These are phyloP conservation scores for Biston stratarius DNA, from an alignment of 2,888 invertebrate species.

Conservation along the genomic window DNA sequence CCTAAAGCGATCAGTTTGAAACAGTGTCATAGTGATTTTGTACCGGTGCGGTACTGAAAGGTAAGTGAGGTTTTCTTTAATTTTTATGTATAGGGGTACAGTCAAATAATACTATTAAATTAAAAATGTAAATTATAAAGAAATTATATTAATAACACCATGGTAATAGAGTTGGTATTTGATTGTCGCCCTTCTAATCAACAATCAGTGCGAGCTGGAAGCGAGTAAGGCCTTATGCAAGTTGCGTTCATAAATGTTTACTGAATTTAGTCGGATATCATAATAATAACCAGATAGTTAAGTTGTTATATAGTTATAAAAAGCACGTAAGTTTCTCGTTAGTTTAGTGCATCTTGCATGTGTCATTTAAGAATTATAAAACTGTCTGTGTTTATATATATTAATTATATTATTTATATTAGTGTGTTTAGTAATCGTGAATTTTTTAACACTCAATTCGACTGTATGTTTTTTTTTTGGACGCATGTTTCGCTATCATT, in stretches of 20 bases:
- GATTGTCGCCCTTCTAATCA: constrained; percentile 11
- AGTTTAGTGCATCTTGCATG: background rate
- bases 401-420: too few relatives aligned
- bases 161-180: constrained; percentile 4
- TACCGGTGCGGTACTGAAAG: background rate
- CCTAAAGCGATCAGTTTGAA: too few relatives aligned
- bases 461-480: too few relatives aligned
- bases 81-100: background rate
- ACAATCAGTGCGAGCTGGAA: constrained; percentile 2
- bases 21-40: background rate
- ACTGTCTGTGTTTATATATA: too few relatives aligned
- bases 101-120: background rate
- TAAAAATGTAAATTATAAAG: background rate
- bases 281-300: constrained; percentile 28
- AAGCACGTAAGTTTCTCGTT: constrained; percentile 29
- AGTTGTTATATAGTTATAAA: constrained; percentile 13
- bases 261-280: constrained; percentile 27
- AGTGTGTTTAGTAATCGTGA: too few relatives aligned
- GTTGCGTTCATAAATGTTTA: constrained; percentile 17
- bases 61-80: constrained; percentile 4
- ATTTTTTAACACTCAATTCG: too few relatives aligned
- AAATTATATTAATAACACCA: background rate
- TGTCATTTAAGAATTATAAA: background rate
- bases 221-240: constrained; percentile 7
- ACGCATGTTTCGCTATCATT: too few relatives aligned